Base-by-base conservation (phyloP, 2,888 invertebrate genomes). In the Deilephila porcellus region DNA sequence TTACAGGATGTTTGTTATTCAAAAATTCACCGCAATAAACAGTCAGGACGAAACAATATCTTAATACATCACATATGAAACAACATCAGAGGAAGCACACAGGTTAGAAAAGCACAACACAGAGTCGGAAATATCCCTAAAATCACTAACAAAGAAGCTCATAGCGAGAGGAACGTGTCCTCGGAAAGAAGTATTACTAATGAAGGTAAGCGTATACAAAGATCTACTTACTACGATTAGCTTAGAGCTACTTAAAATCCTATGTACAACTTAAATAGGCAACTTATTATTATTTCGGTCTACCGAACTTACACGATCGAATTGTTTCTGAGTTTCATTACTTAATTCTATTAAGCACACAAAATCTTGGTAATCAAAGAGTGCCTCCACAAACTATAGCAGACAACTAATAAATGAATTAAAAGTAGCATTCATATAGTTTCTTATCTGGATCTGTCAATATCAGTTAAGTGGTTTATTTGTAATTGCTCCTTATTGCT, bases 101-200 rank as follows among this genome's bases (percentile, higher is more conserved):
- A 86, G 86, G 86, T 87, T 77, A 79, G 86, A 88, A 77, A 91
- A 92, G 92, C 93, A 93, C 93, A 93, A 92, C 93, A 90, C 92
- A 86, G 91, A 93, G 93, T 88, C 79, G 67, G 67, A n/a, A 56
- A n/a, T 67, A 67, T 67, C 67, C 45, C 67, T 45, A 67, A 25
- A 67, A 73, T 67, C 67, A 64, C 76, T 82, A 83, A 60, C 52
- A 52, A 63, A 52, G 52, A 67, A 67, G 67, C 67, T 67, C 67
- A 25, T 67, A 67, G 45, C 52, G 25, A 52, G 67, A 67, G 67
- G 25, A 67, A 5, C 8, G 29, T 71, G 53, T 60, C 70, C 60
- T 73, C 75, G 25, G n/a, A 56, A 19, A n/a, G 25, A 52, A 25
- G 14, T 52, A 20, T 78, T 76, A 70, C n/a, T 56, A 67, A 72